phyloP scores from a whole-genome alignment of 1,140 invertebrate genomes.

The Aphidius ervi region DNA sequence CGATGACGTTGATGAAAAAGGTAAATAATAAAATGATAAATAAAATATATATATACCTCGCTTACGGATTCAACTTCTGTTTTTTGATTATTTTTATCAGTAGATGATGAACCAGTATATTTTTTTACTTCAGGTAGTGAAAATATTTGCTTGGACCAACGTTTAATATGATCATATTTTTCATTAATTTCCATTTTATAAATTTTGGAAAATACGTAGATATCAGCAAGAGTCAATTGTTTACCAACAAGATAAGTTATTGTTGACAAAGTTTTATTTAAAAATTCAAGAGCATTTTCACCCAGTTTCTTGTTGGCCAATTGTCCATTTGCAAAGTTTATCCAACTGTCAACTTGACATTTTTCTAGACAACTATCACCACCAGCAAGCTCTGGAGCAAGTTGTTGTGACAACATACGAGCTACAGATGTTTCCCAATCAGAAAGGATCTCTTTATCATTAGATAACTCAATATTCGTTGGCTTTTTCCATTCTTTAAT shows the following conservation, averaged over 20 bases:
- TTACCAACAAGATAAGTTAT: slow-evolving; percentile 79
- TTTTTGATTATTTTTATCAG: slow-evolving; percentile 39
- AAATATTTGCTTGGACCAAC: slow-evolving; percentile 56
- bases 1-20: no score
- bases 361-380: slow-evolving; percentile 52
- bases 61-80: slow-evolving; percentile 18
- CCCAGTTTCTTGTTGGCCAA: slow-evolving; percentile 59
- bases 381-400: slow-evolving; percentile 29
- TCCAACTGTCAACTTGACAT: slow-evolving; percentile 85
- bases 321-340: slow-evolving; percentile 65
- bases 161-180: slow-evolving; percentile 44
- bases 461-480: slow-evolving; percentile 34
- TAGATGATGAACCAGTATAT: slow-evolving; percentile 23
- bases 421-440: slow-evolving; percentile 35
- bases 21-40: no score
- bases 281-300: slow-evolving; percentile 61
- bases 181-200: slow-evolving; percentile 18
- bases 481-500: slow-evolving; percentile 38
- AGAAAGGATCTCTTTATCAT: slow-evolving; percentile 31
- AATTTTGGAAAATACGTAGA: slow-evolving; percentile 68
- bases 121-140: slow-evolving; percentile 41
- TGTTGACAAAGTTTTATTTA: slow-evolving; percentile 69
- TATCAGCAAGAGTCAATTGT: slow-evolving; percentile 79
- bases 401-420: slow-evolving; percentile 40
- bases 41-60: not conserved